Conservation (phyloP, 2,888 invertebrate species). For the Leptinotarsa tumamoca region DNA sequence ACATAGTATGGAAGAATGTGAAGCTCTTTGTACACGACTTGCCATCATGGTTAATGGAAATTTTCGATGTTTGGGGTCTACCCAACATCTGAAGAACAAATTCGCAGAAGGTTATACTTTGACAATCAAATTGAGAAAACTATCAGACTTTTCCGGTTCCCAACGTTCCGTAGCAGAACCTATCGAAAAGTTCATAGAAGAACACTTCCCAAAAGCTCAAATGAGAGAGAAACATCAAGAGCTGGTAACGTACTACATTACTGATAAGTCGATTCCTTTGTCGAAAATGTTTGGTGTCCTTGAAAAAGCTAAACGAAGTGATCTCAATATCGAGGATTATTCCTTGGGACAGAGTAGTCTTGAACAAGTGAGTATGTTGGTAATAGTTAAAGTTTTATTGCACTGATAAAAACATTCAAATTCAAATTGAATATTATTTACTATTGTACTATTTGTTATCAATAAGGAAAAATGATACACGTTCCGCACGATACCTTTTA, state of each 20-base stretch:
- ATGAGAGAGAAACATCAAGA: constrained; percentile 79
- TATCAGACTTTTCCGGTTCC: constrained; percentile 33
- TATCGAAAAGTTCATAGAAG: constrained; percentile 56
- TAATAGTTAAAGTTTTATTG: background rate
- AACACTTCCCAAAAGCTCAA: constrained; percentile 59
- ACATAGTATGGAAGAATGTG: constrained; percentile 90
- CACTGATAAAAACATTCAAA: too few species aligned
- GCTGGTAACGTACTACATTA: constrained; percentile 78
- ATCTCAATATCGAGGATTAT: constrained; percentile 79
- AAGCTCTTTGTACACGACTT: constrained; percentile 83
- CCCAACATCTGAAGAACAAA: constrained; percentile 85
- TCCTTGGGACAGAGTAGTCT: constrained; percentile 85
- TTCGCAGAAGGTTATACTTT: constrained; percentile 74
- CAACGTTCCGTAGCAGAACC: constrained; percentile 43
- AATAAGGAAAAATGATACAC: too few species aligned
- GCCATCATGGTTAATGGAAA: constrained; percentile 90
- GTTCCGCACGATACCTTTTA: too few species aligned
- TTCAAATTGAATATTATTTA: too few species aligned
- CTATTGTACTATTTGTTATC: too few species aligned
- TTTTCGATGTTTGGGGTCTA: constrained; percentile 83
- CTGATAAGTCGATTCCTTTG: constrained; percentile 74
- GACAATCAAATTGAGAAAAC: constrained; percentile 64
- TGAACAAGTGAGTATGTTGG: constrained; percentile 71
- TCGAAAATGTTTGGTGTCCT: constrained; percentile 82
- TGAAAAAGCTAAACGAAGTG: constrained; percentile 68